These are phyloP conservation scores for Saccopteryx bilineata DNA, from an alignment of 2,113 vertebrate genomes.

Conservation along the genomic window DNA sequence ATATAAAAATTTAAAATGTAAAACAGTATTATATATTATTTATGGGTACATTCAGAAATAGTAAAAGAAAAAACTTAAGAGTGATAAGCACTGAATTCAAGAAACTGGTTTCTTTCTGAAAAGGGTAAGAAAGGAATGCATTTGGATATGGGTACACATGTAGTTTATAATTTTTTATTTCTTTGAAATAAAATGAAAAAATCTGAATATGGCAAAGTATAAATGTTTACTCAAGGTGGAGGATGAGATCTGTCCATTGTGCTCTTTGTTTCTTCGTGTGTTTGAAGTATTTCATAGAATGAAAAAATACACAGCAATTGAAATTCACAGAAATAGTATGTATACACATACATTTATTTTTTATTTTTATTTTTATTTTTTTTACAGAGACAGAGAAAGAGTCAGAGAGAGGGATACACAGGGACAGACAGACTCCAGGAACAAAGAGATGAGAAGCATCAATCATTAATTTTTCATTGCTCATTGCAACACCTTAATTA, in stretches of 20 bases:
- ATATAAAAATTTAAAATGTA: constrained; percentile 36
- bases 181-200: constrained; percentile 51
- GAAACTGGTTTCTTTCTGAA: constrained; percentile 45
- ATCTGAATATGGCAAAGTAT: neutral
- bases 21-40: constrained; percentile 5
- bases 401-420: too few relatives aligned
- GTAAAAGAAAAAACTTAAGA: constrained; percentile 32
- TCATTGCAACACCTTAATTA: too few relatives aligned
- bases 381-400: too few relatives aligned
- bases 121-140: neutral
- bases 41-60: neutral
- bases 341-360: neutral
- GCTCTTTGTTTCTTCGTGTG: neutral
- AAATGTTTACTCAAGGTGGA: neutral
- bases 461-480: too few relatives aligned
- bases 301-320: neutral
- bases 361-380: too few relatives aligned
- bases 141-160: neutral
- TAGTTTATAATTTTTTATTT: constrained; percentile 35
- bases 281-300: constrained; percentile 46
- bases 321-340: neutral
- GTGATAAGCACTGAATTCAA: constrained; percentile 23
- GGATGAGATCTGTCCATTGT: neutral
- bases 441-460: too few relatives aligned
- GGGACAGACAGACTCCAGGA: too few relatives aligned